These are phyloP conservation scores for Gila robusta DNA, from an alignment of 2,797 vertebrate species.

Conservation along the genomic window DNA sequence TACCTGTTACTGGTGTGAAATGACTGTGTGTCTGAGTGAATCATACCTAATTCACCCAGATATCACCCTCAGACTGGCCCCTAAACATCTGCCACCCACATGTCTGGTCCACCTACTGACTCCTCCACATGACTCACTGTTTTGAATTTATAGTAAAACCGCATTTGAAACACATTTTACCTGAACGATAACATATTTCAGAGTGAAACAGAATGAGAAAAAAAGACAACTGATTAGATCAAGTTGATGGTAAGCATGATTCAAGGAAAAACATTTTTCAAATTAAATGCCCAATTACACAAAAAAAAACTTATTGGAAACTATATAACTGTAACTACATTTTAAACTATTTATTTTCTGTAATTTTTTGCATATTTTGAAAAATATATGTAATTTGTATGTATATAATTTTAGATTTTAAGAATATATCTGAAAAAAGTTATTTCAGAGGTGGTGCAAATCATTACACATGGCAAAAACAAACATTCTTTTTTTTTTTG, in stretches of 20 bases:
- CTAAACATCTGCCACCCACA: constrained; percentile 51
- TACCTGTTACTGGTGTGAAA: constrained; percentile 32
- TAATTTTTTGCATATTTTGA: neutral
- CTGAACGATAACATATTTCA: neutral
- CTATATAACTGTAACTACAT: neutral
- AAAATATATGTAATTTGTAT: too few species aligned
- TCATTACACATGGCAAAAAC: neutral
- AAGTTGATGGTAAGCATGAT: neutral
- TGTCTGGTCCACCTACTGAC: constrained; percentile 38
- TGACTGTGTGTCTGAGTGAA: constrained; percentile 39
- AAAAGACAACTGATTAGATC: neutral
- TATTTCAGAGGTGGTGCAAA: too few species aligned
- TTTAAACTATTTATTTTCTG: neutral
- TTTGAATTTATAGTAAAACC: neutral
- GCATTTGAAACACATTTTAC: neutral
- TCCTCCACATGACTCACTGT: constrained; percentile 28
- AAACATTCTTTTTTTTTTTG: too few species aligned
- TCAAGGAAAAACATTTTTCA: neutral
- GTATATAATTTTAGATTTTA: too few species aligned
- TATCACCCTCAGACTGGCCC: constrained; percentile 12
- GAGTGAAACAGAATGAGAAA: neutral
- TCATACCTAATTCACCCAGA: constrained; percentile 23
- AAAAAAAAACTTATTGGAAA: too few species aligned
- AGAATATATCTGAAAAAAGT: neutral
- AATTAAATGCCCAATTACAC: too few species aligned